phyloP scores from a whole-genome alignment of 2,888 invertebrate species.

The Cheilosia urbana region DNA sequence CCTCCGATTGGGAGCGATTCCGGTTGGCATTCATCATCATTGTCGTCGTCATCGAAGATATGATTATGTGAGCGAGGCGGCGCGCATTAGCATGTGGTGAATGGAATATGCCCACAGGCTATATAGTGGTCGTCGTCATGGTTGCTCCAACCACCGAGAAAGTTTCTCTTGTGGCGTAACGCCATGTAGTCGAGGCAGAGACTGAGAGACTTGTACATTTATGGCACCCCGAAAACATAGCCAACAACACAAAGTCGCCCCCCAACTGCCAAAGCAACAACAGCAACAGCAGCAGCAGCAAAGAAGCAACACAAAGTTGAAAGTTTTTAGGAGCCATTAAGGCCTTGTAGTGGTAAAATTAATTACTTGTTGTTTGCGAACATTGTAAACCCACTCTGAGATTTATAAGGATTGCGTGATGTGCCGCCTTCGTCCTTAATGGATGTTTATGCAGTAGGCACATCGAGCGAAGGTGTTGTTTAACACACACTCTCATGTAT shows the following conservation, averaged over 20 bases:
- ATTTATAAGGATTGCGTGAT: slow-evolving; percentile 83
- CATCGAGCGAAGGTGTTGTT: slow-evolving; percentile 70
- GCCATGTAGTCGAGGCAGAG: slow-evolving; percentile 53
- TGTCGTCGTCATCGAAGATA: slow-evolving; percentile 29
- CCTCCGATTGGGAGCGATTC: slow-evolving; percentile 38
- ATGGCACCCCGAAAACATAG: slow-evolving; percentile 63
- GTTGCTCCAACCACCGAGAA: slow-evolving; percentile 50
- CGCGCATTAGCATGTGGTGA: slow-evolving; percentile 52
- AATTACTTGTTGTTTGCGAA: slow-evolving; percentile 84
- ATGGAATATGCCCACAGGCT: slow-evolving; percentile 63
- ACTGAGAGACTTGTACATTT: slow-evolving; percentile 59
- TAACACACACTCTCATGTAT: slow-evolving; percentile 45
- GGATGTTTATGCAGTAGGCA: slow-evolving; percentile 75
- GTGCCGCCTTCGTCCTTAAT: slow-evolving; percentile 79
- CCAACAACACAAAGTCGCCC: slow-evolving; percentile 53
- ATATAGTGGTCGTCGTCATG: slow-evolving; percentile 30
- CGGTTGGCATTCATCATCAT: slow-evolving; percentile 55
- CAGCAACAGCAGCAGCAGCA: slow-evolving; percentile 14
- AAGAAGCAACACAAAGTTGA: slow-evolving; percentile 79
- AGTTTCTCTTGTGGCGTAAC: slow-evolving; percentile 66
- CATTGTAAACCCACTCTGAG: slow-evolving; percentile 82
- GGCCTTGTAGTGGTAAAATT: slow-evolving; percentile 84
- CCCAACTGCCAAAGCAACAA: slow-evolving; percentile 2
- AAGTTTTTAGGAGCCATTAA: slow-evolving; percentile 83
- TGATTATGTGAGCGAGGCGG: slow-evolving; percentile 47